A percentile compares a stretch with the other conserved stretches of the same genome.
These are phyloP conservation scores for Acanthopagrus latus DNA, from an alignment of 2,797 vertebrate species.

Conservation along the genomic window DNA sequence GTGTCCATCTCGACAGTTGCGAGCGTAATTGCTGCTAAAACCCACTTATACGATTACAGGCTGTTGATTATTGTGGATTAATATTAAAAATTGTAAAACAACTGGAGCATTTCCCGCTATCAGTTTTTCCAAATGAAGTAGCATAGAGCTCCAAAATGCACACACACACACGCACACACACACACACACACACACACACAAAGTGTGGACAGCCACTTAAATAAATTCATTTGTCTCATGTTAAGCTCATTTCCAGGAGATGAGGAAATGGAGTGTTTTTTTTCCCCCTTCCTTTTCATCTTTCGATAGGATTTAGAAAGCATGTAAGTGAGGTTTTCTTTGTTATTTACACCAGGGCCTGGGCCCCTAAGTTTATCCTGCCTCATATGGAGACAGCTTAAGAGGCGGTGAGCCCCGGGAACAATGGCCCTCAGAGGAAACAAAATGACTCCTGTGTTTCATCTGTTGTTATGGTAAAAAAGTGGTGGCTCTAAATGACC, in stretches of 20 bases:
- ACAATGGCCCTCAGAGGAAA: conserved; percentile 84
- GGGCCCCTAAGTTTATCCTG: conserved; percentile 87
- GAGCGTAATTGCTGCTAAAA: conserved; percentile 36
- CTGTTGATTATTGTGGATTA: conserved; percentile 39
- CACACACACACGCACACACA: conserved; percentile 17
- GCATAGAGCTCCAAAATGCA: conserved; percentile 44
- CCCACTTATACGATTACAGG: conserved; percentile 39
- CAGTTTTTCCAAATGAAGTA: conserved; percentile 30
- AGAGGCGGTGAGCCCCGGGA: conserved; percentile 81
- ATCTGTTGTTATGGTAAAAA: conserved; percentile 92
- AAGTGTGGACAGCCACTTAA: conserved; percentile 70
- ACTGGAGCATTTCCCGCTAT: conserved; percentile 23
- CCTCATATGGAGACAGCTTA: conserved; percentile 89
- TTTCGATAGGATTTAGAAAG: conserved; percentile 85
- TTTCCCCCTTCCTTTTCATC: conserved; percentile 74
- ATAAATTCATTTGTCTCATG: conserved; percentile 81
- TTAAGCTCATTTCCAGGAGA: conserved; percentile 83
- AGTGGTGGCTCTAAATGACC: conserved; percentile 83
- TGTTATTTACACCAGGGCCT: conserved; percentile 84
- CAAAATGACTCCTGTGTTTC: conserved; percentile 86
- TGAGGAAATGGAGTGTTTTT: conserved; percentile 83
- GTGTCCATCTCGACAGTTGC: conserved; percentile 22
- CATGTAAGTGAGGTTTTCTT: conserved; percentile 86
- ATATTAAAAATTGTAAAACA: conserved; percentile 32
- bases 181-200: conserved; percentile 48